Base-by-base conservation (phyloP, 2,113 vertebrate genomes). In the Corynorhinus townsendii region DNA sequence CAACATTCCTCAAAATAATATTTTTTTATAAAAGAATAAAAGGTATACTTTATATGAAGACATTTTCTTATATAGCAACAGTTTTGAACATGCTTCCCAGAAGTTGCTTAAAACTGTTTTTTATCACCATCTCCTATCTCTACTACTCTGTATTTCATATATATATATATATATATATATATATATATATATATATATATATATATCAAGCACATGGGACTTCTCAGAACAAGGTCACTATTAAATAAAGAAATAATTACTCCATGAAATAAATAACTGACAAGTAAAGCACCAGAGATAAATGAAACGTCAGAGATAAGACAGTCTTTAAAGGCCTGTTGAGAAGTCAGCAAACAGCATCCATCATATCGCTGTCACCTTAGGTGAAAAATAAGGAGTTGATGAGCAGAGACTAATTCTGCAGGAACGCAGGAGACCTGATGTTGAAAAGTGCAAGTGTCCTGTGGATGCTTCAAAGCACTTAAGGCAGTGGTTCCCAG, bases 321-420 rank as follows among this genome's bases (percentile, higher is more conserved):
- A 88, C 40, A 91, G 83, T 22, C 33, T 91, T 86, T 90, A 95
- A 92, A 76, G 52, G 16, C 85, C 30, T 80, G 16, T 40, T 68
- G 88, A 89, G 73, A 96, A 95, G 56, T 59, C 43, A 83, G 93
- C 86, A 92, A 96, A 95, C 54, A 96, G 49, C 35, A 95, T 97
- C 96, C 86, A 95, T 96, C 97, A 97, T 75, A 49, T 33, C 2
- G 12, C 69, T 97, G 94, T 96, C 90, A 95, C 30, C 10, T 8
- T 17, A 7, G 76, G 59, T 72, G 38, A 94, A 59, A 95, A 85
- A 86, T 81, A 64, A 80, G n/a, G 33, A 86, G 84, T 20, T 52
- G 75, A 94, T 94, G 92, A 91, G 24, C 93, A 93, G 73, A 96
- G 82, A 93, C 28, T 56, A 62, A 71, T 84, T 93, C 94, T 75